Evolutionary conservation across 92 coral and sea anemone genomes (phyloP), one percentile per base, ranked within the genome.

Genomic region (Zoanthus gigantus): DNA sequence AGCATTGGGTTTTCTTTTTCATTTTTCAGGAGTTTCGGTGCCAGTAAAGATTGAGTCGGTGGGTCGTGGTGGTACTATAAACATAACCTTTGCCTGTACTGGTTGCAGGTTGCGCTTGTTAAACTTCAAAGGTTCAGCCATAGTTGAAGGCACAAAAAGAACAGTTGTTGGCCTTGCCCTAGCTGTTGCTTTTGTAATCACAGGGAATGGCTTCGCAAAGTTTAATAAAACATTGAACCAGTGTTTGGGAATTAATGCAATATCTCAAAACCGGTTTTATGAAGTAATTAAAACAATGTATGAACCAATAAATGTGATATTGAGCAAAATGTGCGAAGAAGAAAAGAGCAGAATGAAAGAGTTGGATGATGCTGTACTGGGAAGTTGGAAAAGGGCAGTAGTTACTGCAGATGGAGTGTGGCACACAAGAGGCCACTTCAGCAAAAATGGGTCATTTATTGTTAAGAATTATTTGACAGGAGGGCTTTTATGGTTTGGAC

Each of bases 361-460:
- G 63, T 57, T 57, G 67, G 44, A 28, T 53, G 71, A 30, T 79
- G 58, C 29, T 69, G 87, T 69, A 44, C 29, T 65, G 48, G 77
- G 77, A 63, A 61, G 86, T 66, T 82, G 77, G 56, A 23, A 82
- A 31, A 14, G 77, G 13, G 87, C 87, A 69, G 87, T 83, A 37
- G 87, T 83, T 15, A 68, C 87, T 63, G 72, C 86, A 45, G 87
- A 83, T 71, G 87, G 87, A n/a, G 78, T 83, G 23, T 83, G 78
- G 78, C 87, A 83, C 53, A 83, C 78, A 37, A 32, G 77, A 65
- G 86, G 86, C 32, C 77, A 82, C 72, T 82, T 65, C 52, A 82
- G 77, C 54, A 57, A 57, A 57, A 66, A 82, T 65, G 74, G 86
- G 11, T 83, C 78, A 8, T 83, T 83, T 83, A 30, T 68, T 45